Evolutionary conservation across 1,140 invertebrate genomes (phyloP).

Genomic region (Drosophila lowei): DNA sequence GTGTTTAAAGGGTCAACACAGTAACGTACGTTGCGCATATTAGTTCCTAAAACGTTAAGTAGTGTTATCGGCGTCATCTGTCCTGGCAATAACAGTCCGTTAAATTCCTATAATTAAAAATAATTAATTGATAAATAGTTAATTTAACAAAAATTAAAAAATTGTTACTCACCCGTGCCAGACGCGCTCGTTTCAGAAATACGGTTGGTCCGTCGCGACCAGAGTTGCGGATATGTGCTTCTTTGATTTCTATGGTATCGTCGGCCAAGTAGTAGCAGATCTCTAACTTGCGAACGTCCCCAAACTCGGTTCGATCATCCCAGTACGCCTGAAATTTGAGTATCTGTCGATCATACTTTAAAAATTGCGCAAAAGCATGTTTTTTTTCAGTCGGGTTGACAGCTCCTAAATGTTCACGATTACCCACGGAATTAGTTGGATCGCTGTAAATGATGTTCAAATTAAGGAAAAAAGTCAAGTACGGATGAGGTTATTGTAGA

Average conservation of each 20-base stretch:
- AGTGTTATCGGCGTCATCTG: conserved; percentile 86
- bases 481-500: conserved; percentile 52
- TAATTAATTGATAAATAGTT: background rate
- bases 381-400: conserved; percentile 29
- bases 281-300: conserved; percentile 87
- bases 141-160: no score
- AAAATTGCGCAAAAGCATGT: conserved; percentile 87
- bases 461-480: no score
- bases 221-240: conserved; percentile 87
- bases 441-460: conserved; percentile 72
- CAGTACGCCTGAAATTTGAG: conserved; percentile 94
- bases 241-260: conserved; percentile 94
- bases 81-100: conserved; percentile 85
- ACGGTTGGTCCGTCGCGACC: conserved; percentile 88
- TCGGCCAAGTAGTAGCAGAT: conserved; percentile 93
- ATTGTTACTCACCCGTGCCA: conserved; percentile 87
- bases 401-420: conserved; percentile 44
- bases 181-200: conserved; percentile 89
- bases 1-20: conserved; percentile 85
- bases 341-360: conserved; percentile 90
- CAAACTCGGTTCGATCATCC: conserved; percentile 92
- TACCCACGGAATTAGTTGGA: conserved; percentile 83
- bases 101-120: conserved; percentile 55
- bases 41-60: conserved; percentile 88
- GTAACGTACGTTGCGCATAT: conserved; percentile 85